Conservation (phyloP, 2,888 invertebrate genomes). For the Vannuccia rotundouncinata region DNA sequence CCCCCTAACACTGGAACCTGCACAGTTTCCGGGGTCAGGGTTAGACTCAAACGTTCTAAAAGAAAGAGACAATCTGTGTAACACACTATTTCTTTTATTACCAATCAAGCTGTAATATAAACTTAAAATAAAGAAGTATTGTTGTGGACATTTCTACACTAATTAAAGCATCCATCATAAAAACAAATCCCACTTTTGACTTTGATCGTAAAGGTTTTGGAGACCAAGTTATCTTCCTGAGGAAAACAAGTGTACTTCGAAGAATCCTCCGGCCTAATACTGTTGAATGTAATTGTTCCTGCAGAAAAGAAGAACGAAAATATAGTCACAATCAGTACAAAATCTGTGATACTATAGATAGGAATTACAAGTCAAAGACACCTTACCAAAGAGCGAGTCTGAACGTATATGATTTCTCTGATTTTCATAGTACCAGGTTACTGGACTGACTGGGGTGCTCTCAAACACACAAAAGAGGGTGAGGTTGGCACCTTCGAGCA, state of each 20-base stretch:
- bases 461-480: constrained; percentile 28
- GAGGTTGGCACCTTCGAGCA: constrained; percentile 26
- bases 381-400: constrained; percentile 25
- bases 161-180: too few relatives aligned
- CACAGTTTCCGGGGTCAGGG: not conserved
- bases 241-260: not conserved
- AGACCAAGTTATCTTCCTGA: not conserved
- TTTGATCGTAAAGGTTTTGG: not conserved
- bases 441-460: not conserved
- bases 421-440: constrained; percentile 23
- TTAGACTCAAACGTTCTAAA: not conserved
- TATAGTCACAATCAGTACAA: not conserved
- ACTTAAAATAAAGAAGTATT: too few relatives aligned
- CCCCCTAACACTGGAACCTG: not conserved
- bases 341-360: not conserved
- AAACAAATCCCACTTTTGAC: not conserved
- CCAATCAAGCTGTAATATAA: too few relatives aligned
- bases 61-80: not conserved
- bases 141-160: too few relatives aligned
- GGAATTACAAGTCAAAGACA: too few relatives aligned
- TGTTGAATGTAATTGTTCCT: constrained; percentile 12
- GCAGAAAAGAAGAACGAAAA: not conserved
- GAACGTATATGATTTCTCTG: not conserved
- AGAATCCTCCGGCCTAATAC: not conserved
- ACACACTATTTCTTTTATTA: too few relatives aligned